Percentiles rank a stretch among this genome's conserved stretches.
Evolutionary conservation across 2,797 vertebrate species (phyloP).

Genomic region (Brachyrhaphis roseni): DNA sequence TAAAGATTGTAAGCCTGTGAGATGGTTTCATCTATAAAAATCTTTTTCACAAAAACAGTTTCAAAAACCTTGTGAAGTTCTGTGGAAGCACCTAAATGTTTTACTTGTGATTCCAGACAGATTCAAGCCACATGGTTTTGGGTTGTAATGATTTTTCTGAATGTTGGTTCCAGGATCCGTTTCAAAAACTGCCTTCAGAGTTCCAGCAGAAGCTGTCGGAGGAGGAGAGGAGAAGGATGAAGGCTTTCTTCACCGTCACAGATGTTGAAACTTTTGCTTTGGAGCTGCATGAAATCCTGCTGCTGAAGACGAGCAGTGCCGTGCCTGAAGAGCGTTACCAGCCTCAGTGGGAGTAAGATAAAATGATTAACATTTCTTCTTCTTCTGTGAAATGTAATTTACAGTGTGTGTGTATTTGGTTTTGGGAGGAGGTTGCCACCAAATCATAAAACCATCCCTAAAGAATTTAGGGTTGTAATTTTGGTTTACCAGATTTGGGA

Average conservation of each 20-base stretch:
- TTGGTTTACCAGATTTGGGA: not conserved
- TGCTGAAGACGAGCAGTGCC: constrained; percentile 70
- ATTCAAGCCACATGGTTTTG: constrained; percentile 13
- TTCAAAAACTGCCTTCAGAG: constrained; percentile 54
- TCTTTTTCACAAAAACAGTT: not conserved
- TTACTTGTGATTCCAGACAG: constrained; percentile 45
- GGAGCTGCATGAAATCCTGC: constrained; percentile 82
- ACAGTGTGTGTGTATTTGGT: constrained; percentile 33
- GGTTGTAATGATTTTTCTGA: not conserved
- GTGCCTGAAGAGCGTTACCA: constrained; percentile 46
- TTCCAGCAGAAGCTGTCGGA: constrained; percentile 64
- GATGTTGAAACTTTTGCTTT: constrained; percentile 69
- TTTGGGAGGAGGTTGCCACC: constrained; percentile 9
- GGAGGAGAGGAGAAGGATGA: constrained; percentile 57
- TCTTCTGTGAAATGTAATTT: constrained; percentile 6
- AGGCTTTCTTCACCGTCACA: constrained; percentile 66
- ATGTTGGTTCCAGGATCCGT: constrained; percentile 70
- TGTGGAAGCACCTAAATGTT: constrained; percentile 14
- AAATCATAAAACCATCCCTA: constrained; percentile 35
- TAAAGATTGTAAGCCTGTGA: not conserved
- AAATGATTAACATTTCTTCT: constrained; percentile 5
- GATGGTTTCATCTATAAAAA: not conserved
- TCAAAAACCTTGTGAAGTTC: not conserved
- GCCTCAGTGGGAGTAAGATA: constrained; percentile 77
- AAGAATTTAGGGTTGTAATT: not conserved